Evolutionary conservation across 1,140 invertebrate species (phyloP).

Genomic region (Plodia interpunctella): DNA sequence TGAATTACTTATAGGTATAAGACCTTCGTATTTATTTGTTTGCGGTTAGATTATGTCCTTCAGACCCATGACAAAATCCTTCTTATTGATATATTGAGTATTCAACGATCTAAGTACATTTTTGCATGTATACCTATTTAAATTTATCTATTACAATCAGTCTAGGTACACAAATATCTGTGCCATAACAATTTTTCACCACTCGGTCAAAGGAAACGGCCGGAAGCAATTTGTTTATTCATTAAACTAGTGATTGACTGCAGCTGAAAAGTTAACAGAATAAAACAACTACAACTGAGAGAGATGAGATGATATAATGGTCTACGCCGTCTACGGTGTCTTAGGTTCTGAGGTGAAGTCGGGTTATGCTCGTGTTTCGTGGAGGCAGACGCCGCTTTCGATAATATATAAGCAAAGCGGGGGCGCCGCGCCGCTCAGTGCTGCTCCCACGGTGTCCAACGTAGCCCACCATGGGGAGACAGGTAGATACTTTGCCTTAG

Average conservation of each 20-base stretch:
- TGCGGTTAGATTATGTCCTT: no score
- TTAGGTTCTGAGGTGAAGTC: neutral
- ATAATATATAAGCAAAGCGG: constrained; percentile 48
- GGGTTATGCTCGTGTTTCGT: constrained; percentile 16
- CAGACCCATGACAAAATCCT: no score
- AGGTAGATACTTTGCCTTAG: constrained; percentile 36
- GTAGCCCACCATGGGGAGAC: constrained; percentile 54
- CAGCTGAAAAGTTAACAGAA: neutral
- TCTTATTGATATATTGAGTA: no score
- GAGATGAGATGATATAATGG: constrained; percentile 39
- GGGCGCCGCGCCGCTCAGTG: constrained; percentile 51
- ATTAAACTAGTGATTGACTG: constrained; percentile 1
- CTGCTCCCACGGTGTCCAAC: constrained; percentile 41
- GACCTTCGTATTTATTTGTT: no score
- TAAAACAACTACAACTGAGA: neutral
- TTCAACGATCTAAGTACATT: no score
- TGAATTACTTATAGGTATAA: no score
- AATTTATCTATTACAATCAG: neutral
- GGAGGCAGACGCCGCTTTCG: constrained; percentile 17
- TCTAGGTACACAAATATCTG: neutral
- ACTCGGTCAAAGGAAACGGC: constrained; percentile 3
- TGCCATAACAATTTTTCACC: neutral
- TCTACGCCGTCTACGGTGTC: constrained; percentile 14
- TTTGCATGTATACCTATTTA: no score
- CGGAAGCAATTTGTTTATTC: constrained; percentile 22